These are phyloP conservation scores for Euplagia quadripunctaria DNA, from an alignment of 2,888 invertebrate genomes.

Conservation along the genomic window DNA sequence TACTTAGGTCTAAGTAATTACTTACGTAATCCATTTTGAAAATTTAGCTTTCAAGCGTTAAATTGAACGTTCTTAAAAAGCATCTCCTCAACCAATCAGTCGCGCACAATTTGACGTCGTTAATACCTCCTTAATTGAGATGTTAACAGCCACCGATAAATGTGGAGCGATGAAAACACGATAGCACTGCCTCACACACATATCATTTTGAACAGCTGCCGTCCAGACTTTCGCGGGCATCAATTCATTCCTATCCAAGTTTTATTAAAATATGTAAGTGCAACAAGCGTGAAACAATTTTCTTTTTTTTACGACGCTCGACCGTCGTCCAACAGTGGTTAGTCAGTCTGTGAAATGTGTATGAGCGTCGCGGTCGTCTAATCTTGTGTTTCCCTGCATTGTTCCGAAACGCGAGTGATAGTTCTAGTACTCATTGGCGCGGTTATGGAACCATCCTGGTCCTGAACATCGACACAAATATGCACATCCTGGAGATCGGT, in stretches of 20 bases:
- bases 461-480: conserved; percentile 67
- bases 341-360: conserved; percentile 72
- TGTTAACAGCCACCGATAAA: conserved; percentile 62
- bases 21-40: too few relatives aligned
- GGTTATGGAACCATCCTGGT: conserved; percentile 68
- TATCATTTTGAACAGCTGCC: conserved; percentile 68
- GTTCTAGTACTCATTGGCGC: conserved; percentile 46
- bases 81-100: conserved; percentile 48
- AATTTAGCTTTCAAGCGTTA: background rate
- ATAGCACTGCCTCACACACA: conserved; percentile 66
- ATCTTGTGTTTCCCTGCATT: conserved; percentile 38
- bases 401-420: conserved; percentile 48
- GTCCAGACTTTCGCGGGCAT: conserved; percentile 81
- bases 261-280: conserved; percentile 83
- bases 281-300: conserved; percentile 85
- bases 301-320: conserved; percentile 74
- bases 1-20: background rate
- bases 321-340: conserved; percentile 65
- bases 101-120: conserved; percentile 57
- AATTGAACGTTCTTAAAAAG: conserved; percentile 33
- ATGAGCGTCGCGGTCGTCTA: conserved; percentile 72
- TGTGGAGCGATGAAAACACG: conserved; percentile 78
- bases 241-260: conserved; percentile 80
- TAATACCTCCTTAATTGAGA: conserved; percentile 64
- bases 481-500: conserved; percentile 85